Percentiles rank a stretch among this genome's conserved stretches.
Conservation (phyloP, 2,888 invertebrate species). For the Ectemnius cavifrons region DNA sequence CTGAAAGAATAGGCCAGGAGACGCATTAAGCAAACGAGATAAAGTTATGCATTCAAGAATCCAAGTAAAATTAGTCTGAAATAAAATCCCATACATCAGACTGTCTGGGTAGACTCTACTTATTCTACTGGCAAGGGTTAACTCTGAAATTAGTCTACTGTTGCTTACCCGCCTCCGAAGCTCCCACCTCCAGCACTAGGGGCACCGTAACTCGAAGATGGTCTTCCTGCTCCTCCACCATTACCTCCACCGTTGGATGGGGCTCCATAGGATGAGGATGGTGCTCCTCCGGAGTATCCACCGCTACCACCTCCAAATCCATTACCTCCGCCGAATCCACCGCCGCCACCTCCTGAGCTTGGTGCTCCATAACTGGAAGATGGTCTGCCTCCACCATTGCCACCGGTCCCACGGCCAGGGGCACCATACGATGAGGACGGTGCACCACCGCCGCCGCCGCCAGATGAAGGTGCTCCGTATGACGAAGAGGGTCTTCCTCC, state of each 20-base stretch:
- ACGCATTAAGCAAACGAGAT: too few species aligned
- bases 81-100: slow-evolving; percentile 1
- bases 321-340: slow-evolving; percentile 54
- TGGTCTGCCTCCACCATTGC: slow-evolving; percentile 60
- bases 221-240: slow-evolving; percentile 50
- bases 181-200: slow-evolving; percentile 80
- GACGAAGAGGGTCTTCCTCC: slow-evolving; percentile 59
- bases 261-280: slow-evolving; percentile 77
- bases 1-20: slow-evolving; percentile 9
- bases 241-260: slow-evolving; percentile 67
- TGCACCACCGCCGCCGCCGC: slow-evolving; percentile 48
- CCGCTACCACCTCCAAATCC: slow-evolving; percentile 44
- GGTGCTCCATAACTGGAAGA: slow-evolving; percentile 73
- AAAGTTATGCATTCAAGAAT: too few species aligned
- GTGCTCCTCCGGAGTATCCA: slow-evolving; percentile 58
- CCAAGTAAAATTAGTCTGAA: not conserved
- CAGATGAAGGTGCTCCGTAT: slow-evolving; percentile 65
- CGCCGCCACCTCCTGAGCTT: slow-evolving; percentile 36
- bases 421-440: slow-evolving; percentile 58
- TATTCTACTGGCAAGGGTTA: slow-evolving; percentile 63
- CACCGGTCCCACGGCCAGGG: slow-evolving; percentile 54
- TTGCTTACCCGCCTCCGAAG: slow-evolving; percentile 49
- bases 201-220: slow-evolving; percentile 71
- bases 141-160: slow-evolving; percentile 55
- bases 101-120: slow-evolving; percentile 74